phyloP scores from a whole-genome alignment of 2,888 invertebrate species.

The Diarsia rubi region DNA sequence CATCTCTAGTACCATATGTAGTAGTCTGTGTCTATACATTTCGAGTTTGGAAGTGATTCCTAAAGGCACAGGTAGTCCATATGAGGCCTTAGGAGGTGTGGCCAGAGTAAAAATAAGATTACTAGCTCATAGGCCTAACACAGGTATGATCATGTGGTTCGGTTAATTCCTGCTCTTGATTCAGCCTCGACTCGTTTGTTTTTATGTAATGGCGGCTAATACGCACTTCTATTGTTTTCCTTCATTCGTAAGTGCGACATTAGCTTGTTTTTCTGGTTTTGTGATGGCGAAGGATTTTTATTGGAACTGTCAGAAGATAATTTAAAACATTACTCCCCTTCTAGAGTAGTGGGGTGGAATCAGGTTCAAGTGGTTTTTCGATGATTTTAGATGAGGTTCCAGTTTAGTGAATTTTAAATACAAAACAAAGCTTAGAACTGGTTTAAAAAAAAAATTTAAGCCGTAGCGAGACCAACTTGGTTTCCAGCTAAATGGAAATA shows the following conservation, averaged over 20 bases:
- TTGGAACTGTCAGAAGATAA: background rate
- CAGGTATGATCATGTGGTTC: slow-evolving; percentile 26
- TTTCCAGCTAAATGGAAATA: background rate
- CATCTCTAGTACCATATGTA: background rate
- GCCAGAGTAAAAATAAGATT: slow-evolving; percentile 4
- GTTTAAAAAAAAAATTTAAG: background rate
- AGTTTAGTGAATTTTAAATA: background rate
- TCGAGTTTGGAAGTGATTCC: slow-evolving; percentile 3
- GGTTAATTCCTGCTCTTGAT: slow-evolving; percentile 22
- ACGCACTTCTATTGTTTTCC: slow-evolving; percentile 19
- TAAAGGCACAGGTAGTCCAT: slow-evolving; percentile 30
- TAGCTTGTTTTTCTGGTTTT: background rate
- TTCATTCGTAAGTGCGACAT: slow-evolving; percentile 13
- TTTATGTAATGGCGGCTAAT: slow-evolving; percentile 37
- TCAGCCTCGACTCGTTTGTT: slow-evolving; percentile 32
- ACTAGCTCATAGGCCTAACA: slow-evolving; percentile 26
- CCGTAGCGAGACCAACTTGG: background rate
- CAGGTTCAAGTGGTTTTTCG: background rate
- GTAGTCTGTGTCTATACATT: background rate
- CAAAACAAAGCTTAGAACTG: background rate
- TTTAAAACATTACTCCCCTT: background rate
- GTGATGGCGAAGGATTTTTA: background rate
- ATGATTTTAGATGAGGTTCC: background rate
- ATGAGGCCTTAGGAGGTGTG: slow-evolving; percentile 7
- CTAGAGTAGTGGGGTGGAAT: background rate